Conservation (phyloP, 2,113 vertebrate species). For the Apaloderma vittatum region DNA sequence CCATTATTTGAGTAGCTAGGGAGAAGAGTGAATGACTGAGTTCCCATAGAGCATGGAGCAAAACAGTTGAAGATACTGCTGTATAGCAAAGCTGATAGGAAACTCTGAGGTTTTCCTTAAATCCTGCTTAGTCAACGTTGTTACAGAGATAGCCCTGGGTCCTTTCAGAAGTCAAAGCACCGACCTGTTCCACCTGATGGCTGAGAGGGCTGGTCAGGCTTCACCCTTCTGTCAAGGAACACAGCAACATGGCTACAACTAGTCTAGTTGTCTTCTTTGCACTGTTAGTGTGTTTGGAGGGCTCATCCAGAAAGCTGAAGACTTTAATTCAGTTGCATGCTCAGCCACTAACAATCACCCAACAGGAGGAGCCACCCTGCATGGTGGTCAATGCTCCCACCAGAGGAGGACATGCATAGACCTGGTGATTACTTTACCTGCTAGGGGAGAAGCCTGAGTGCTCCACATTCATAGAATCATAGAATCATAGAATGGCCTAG, state of each 20-base stretch:
- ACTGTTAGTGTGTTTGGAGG: not conserved
- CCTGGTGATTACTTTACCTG: not conserved
- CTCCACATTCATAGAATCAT: too few species aligned
- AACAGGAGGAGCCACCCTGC: not conserved
- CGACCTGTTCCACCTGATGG: not conserved
- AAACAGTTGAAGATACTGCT: not conserved
- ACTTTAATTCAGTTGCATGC: not conserved
- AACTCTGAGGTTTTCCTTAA: not conserved
- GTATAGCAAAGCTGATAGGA: not conserved
- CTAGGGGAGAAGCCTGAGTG: not conserved
- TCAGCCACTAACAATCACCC: not conserved
- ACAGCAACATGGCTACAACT: not conserved
- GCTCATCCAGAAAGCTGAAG: not conserved
- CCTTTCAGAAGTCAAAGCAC: not conserved
- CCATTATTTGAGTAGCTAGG: not conserved
- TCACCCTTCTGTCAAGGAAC: not conserved
- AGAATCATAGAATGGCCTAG: too few species aligned
- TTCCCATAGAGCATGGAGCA: not conserved
- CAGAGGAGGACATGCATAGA: not conserved
- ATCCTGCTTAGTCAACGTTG: not conserved
- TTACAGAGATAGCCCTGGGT: not conserved
- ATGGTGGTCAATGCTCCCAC: not conserved
- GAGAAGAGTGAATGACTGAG: not conserved
- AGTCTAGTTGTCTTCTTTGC: not conserved
- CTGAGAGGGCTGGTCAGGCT: not conserved